phyloP scores from a whole-genome alignment of 2,113 vertebrate genomes.

The Procavia capensis region DNA sequence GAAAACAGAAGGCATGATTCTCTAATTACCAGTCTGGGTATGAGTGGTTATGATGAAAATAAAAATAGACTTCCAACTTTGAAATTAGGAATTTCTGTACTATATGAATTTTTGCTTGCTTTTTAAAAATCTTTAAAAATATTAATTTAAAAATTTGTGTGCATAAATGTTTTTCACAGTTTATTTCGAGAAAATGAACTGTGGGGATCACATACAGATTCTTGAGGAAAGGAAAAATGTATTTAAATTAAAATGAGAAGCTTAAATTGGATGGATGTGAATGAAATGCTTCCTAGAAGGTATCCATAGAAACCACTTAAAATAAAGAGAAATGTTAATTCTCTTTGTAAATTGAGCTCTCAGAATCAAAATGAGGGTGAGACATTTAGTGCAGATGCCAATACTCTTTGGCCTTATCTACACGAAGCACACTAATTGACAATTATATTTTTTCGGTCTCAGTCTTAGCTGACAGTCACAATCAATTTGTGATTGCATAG shows the following conservation, averaged over 20 bases:
- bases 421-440: conserved; percentile 71
- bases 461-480: conserved; percentile 69
- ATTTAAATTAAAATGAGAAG: conserved; percentile 80
- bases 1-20: conserved; percentile 42
- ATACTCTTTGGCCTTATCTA: conserved; percentile 70
- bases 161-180: conserved; percentile 49
- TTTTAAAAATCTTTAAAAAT: conserved; percentile 46
- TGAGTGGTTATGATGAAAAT: conserved; percentile 20
- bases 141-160: conserved; percentile 72
- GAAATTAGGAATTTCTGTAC: conserved; percentile 49
- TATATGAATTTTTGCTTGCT: background rate
- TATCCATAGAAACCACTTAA: conserved; percentile 84
- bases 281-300: conserved; percentile 77
- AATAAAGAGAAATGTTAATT: conserved; percentile 82
- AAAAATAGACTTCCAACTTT: conserved; percentile 49
- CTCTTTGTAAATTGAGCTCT: conserved; percentile 76
- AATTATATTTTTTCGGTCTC: conserved; percentile 64
- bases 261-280: conserved; percentile 79
- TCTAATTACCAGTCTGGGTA: conserved; percentile 29
- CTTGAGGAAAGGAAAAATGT: conserved; percentile 62
- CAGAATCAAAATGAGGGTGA: conserved; percentile 73
- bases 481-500: conserved; percentile 50
- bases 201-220: conserved; percentile 57
- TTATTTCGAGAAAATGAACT: conserved; percentile 71
- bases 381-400: conserved; percentile 60